phyloP scores from a whole-genome alignment of 2,888 invertebrate species.

The Nomada fucata region DNA sequence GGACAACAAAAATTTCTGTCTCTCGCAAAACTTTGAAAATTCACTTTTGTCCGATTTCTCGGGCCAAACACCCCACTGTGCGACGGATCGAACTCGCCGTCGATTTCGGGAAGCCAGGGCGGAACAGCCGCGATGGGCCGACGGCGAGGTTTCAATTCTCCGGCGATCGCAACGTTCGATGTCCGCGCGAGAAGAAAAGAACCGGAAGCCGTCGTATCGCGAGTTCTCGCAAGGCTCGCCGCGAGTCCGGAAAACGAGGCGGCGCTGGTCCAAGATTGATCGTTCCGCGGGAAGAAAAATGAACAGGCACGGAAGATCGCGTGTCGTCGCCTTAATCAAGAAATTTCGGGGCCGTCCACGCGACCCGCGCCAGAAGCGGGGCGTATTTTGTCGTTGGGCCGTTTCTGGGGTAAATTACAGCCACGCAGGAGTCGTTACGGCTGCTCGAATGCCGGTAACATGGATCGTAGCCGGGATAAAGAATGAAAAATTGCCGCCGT shows the following conservation, averaged over 20 bases:
- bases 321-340: slow-evolving; percentile 79
- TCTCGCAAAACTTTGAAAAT: no score
- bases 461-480: slow-evolving; percentile 56
- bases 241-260: background rate
- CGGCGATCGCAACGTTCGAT: background rate
- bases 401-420: slow-evolving; percentile 77
- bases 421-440: slow-evolving; percentile 71
- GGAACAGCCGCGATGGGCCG: no score
- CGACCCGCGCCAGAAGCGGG: slow-evolving; percentile 29
- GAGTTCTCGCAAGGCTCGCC: slow-evolving; percentile 23
- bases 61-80: no score
- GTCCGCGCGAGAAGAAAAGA: background rate
- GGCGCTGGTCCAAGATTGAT: slow-evolving; percentile 48
- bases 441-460: slow-evolving; percentile 56
- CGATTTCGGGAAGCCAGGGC: background rate
- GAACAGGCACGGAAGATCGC: slow-evolving; percentile 69
- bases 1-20: no score
- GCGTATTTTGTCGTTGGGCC: slow-evolving; percentile 70
- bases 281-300: slow-evolving; percentile 51
- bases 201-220: background rate
- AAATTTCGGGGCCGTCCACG: slow-evolving; percentile 74
- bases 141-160: slow-evolving; percentile 2
- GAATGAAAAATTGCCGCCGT: slow-evolving; percentile 55
- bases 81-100: background rate
- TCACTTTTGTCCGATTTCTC: no score